Evolutionary conservation across 2,797 vertebrate species (phyloP), one percentile per base, ranked within the genome.

Genomic region (Mastacembelus armatus): DNA sequence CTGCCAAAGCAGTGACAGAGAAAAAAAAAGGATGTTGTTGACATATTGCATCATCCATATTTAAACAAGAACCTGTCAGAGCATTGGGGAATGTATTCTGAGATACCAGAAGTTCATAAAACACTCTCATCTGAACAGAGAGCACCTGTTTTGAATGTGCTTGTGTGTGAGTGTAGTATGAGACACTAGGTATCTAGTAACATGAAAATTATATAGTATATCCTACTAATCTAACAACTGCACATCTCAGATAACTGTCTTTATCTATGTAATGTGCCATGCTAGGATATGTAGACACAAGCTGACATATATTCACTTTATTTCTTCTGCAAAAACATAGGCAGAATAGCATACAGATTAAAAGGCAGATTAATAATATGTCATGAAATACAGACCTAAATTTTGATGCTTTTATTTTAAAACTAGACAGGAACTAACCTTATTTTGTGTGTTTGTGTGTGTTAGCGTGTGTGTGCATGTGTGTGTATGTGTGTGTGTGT

Each of bases 41-140:
- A 47, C 27, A 22, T 16, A 70, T 66, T 56, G 40, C 38, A 51
- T 68, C n/a, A 10, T 51, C 68, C 7, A 7, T 22, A 42, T 66
- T 66, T 43, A 39, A 51, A 32, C n/a, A 40, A 42, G 27, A 29
- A 52, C 21, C 39, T 30, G 52, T 76, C 44, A 55, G 3, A 19
- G 15, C 52, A 54, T 74, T 73, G 43, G n/a, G 60, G 75, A 85
- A 77, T 26, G 43, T 30, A 27, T 24, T 42, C 26, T 54, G 32
- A 51, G 43, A 74, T 16, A 22, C 22, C 16, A 60, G 42, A 42
- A 63, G 35, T 55, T 42, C 6, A 22, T 49, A 19, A 61, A 52
- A 39, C 21, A 22, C 16, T 43, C 19, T 18, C 4, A 39, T 57
- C 11, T 47, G 47, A 58, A 61, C 42, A 40, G 66, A 22, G 5